Base-by-base conservation (phyloP, 2,888 invertebrate genomes). In the Chrysomela aeneicollis region DNA sequence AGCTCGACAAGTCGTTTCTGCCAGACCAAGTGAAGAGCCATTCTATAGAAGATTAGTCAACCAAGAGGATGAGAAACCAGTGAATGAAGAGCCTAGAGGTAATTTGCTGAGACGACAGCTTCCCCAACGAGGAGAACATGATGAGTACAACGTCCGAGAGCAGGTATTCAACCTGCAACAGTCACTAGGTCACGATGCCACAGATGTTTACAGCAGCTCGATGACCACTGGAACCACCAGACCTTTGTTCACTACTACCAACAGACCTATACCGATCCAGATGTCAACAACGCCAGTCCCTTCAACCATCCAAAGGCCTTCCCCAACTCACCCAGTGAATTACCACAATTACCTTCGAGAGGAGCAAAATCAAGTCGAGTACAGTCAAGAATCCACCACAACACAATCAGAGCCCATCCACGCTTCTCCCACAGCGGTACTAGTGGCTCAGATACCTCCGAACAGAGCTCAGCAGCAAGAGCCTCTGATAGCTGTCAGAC, bases 191-290 rank as follows among this genome's bases (percentile, higher is more conserved):
- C 89, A 89, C 71, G 91, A 91, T 76, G 86, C 88, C 2, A 86
- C 88, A 1, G 90, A 90, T 73, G 88, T 91, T 0, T 91, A 90
- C 70, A 90, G 89, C 32, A 86, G 87, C 35, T 87, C 89, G 21
- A 80, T 88, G 12, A 88, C 89, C 0, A 87, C 87, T 17, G 87
- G 86, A 62, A 86, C 89, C 22, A 86, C 89, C 4, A 83, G 90
- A 32, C 90, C 90, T 0, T 79, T 91, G 15, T 90, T 90, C 72
- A 90, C 90, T 0, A 90, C 90, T 0, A 88, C 88, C 0, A 87
- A 87, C 0, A 83, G 88, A 21, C 85, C 89, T 0, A 83, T 88
- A 74, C 42, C 60, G 26, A 49, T 67, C 18, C 32, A 61, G 50
- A 81, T 88, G 32, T 87, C 87, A 0, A 82, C 86, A 61, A 85